Percentiles rank a stretch among this genome's conserved stretches.
Evolutionary conservation across 2,888 invertebrate genomes (phyloP).

Genomic region (Microdon myrmicae): DNA sequence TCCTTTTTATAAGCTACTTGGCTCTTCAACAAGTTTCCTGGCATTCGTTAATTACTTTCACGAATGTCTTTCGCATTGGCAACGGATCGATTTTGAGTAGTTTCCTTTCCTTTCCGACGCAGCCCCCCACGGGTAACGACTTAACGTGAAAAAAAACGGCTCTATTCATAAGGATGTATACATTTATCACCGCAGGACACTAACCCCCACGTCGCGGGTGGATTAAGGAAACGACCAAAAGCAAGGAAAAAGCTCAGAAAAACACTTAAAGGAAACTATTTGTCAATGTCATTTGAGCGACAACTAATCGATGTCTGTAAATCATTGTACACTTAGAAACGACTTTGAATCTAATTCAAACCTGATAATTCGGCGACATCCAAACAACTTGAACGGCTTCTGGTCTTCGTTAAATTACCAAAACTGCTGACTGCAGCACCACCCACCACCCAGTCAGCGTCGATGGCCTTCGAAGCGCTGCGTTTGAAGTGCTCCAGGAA

Average conservation of each 20-base stretch:
- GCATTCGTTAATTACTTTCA: slow-evolving; percentile 45
- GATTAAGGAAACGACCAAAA: neutral
- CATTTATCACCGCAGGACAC: slow-evolving; percentile 39
- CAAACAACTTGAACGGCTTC: slow-evolving; percentile 62
- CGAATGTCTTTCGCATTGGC: slow-evolving; percentile 37
- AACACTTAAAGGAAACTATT: neutral
- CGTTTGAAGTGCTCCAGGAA: slow-evolving; percentile 84
- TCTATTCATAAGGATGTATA: slow-evolving; percentile 9
- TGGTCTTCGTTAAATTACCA: slow-evolving; percentile 53
- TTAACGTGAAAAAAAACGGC: slow-evolving; percentile 12
- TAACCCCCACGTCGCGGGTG: slow-evolving; percentile 44
- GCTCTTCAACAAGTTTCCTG: slow-evolving; percentile 49
- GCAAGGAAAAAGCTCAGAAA: neutral
- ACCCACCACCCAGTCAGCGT: slow-evolving; percentile 63
- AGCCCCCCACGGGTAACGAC: slow-evolving; percentile 3
- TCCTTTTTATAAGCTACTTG: slow-evolving; percentile 48
- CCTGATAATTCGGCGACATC: slow-evolving; percentile 62
- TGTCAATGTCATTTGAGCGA: slow-evolving; percentile 40
- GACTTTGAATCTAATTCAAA: slow-evolving; percentile 23
- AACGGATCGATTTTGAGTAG: slow-evolving; percentile 46
- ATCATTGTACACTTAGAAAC: neutral
- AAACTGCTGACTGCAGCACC: slow-evolving; percentile 37
- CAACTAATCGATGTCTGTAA: slow-evolving; percentile 37
- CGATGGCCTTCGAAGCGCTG: slow-evolving; percentile 82
- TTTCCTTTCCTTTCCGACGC: neutral